These are phyloP conservation scores for Mobula birostris DNA, from an alignment of 2,113 vertebrate genomes.

Conservation along the genomic window DNA sequence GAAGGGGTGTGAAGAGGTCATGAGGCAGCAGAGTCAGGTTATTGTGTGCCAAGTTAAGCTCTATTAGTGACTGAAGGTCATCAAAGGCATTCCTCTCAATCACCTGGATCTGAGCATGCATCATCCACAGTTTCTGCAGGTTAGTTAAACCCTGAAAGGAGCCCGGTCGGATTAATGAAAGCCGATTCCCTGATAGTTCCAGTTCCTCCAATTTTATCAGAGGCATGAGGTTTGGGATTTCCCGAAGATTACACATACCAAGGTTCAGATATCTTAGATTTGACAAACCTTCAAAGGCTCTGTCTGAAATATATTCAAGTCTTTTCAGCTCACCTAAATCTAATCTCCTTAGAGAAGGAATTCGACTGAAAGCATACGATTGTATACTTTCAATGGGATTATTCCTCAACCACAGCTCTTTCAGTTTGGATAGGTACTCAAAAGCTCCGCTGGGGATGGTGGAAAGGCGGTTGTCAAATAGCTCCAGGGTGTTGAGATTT, in stretches of 20 bases:
- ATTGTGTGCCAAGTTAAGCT: conserved; percentile 97
- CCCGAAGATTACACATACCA: conserved; percentile 98
- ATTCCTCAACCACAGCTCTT: conserved; percentile 95
- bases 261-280: conserved; percentile 98
- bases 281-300: conserved; percentile 96
- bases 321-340: conserved; percentile 94
- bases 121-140: conserved; percentile 98
- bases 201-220: conserved; percentile 91
- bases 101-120: conserved; percentile 96
- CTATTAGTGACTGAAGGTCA: conserved; percentile 93
- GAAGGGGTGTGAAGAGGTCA: conserved; percentile 95
- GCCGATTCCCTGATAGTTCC: conserved; percentile 96
- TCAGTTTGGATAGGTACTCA: conserved; percentile 96
- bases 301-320: conserved; percentile 96
- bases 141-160: conserved; percentile 97
- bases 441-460: conserved; percentile 98
- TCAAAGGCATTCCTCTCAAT: conserved; percentile 97
- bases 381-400: conserved; percentile 98
- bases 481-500: conserved; percentile 96
- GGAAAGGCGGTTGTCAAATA: conserved; percentile 97
- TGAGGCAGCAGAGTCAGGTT: conserved; percentile 95
- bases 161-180: conserved; percentile 82
- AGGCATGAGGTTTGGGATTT: conserved; percentile 95
- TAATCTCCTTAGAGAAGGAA: conserved; percentile 85
- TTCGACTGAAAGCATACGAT: conserved; percentile 97